Percentiles rank a stretch among this genome's conserved stretches.
These are phyloP conservation scores for Zaprionus camerounensis DNA, from an alignment of 1,140 invertebrate genomes.

Conservation along the genomic window DNA sequence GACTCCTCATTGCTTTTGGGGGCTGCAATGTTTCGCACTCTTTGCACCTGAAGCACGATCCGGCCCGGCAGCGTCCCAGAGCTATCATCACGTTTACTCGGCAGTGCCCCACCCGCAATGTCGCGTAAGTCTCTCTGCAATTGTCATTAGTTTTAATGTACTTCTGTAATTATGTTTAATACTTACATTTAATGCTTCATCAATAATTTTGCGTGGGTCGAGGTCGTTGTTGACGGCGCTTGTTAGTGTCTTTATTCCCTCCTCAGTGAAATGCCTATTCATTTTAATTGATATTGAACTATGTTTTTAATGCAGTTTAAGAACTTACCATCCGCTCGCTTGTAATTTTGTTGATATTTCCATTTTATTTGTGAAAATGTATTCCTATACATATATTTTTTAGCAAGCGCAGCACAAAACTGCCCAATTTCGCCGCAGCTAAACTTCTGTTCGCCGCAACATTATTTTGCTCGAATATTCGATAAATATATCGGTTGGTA, in stretches of 20 bases:
- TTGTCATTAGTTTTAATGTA: background rate
- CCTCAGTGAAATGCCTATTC: constrained; percentile 49
- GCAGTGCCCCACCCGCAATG: constrained; percentile 86
- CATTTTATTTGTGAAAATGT: constrained; percentile 66
- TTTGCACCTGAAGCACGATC: constrained; percentile 94
- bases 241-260: constrained; percentile 52
- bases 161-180: background rate
- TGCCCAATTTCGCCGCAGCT: constrained; percentile 32
- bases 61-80: constrained; percentile 87
- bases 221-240: constrained; percentile 36
- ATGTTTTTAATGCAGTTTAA: background rate
- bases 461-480: constrained; percentile 14
- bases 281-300: constrained; percentile 9
- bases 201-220: constrained; percentile 65
- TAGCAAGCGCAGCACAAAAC: constrained; percentile 43
- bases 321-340: constrained; percentile 87
- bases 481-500: constrained; percentile 12
- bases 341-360: constrained; percentile 83
- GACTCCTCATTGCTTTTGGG: constrained; percentile 96
- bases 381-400: constrained; percentile 38
- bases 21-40: constrained; percentile 93
- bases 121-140: constrained; percentile 92
- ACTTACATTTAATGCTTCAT: constrained; percentile 66
- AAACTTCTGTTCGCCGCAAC: constrained; percentile 28
- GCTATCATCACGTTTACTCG: constrained; percentile 87